Evolutionary conservation across 2,113 vertebrate species (phyloP), one percentile per base, ranked within the genome.

Genomic region (Numida meleagris): DNA sequence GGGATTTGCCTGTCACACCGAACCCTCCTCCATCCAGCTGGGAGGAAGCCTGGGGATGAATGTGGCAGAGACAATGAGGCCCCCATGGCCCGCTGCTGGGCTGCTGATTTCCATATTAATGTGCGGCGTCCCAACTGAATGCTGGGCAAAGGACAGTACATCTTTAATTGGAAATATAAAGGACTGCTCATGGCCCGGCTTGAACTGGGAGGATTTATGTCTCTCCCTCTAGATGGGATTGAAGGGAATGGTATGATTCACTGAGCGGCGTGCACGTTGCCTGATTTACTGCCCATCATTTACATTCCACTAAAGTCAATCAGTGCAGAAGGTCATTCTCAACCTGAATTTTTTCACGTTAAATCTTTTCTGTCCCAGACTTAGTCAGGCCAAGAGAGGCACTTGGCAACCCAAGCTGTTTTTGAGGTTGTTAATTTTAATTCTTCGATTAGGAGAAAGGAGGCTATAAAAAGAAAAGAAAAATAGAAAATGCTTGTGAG

Each of bases 211-310:
- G 98, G 97, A 99, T 99, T 98, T 98, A 99, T 98, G 96, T 94
- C 85, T 90, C 14, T 97, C 97, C 96, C 95, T 93, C 75, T 97
- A 93, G 97, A 97, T 96, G 95, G 97, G 97, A 97, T 98, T 97
- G 97, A 97, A 98, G 97, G 97, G 97, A 98, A 97, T 86, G 95
- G 97, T 96, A 92, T 96, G 97, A 97, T 97, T 97, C 97, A 98
- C 82, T 81, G 95, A 97, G 97, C 76, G 50, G 84, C 21, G 40
- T 65, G 89, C 85, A 95, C 72, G 82, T 94, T 74, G 82, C 87
- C 97, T 98, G 98, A 99, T 99, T 99, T 99, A 99, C 97, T 96
- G 91, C 97, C 97, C 97, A 97, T 98, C 98, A 98, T 99, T 98
- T 98, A 98, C 97, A 98, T 97, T 97, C 97, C 87, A 94, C 98